These are phyloP conservation scores for Cylas formicarius DNA, from an alignment of 1,140 invertebrate species.

Conservation along the genomic window DNA sequence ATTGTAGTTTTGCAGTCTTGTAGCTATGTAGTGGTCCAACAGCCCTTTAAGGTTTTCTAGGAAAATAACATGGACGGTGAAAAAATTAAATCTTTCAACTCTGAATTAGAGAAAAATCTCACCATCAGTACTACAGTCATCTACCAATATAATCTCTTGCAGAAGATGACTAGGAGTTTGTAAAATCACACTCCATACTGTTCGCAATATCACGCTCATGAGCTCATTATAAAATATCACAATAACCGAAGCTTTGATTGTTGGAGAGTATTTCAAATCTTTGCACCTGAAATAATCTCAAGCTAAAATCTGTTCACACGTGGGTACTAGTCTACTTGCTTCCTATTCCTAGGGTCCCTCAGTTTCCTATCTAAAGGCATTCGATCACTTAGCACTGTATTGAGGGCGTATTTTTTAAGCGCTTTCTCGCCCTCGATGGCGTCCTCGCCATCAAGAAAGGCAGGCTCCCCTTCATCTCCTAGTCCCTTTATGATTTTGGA, in stretches of 20 bases:
- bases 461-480: slow-evolving; percentile 58
- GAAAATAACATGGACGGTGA: slow-evolving; percentile 28
- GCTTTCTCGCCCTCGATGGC: slow-evolving; percentile 53
- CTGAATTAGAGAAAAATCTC: slow-evolving; percentile 22
- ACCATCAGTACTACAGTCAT: slow-evolving; percentile 79
- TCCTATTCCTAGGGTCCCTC: slow-evolving; percentile 34
- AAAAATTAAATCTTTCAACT: background rate
- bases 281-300: slow-evolving; percentile 52
- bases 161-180: slow-evolving; percentile 60
- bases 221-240: slow-evolving; percentile 90
- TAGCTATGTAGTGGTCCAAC: slow-evolving; percentile 69
- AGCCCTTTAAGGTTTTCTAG: slow-evolving; percentile 65
- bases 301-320: background rate
- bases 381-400: slow-evolving; percentile 73
- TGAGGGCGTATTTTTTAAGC: slow-evolving; percentile 73
- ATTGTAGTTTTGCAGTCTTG: slow-evolving; percentile 53
- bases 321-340: slow-evolving; percentile 22
- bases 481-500: slow-evolving; percentile 44
- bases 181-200: slow-evolving; percentile 82
- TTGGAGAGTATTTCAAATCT: slow-evolving; percentile 46
- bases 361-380: slow-evolving; percentile 65
- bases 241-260: slow-evolving; percentile 60
- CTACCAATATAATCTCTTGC: slow-evolving; percentile 81
- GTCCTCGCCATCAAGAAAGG: slow-evolving; percentile 51
- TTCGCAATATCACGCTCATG: slow-evolving; percentile 74